Conservation (phyloP, 2,888 invertebrate genomes). For the Cylindroiulus punctatus region DNA sequence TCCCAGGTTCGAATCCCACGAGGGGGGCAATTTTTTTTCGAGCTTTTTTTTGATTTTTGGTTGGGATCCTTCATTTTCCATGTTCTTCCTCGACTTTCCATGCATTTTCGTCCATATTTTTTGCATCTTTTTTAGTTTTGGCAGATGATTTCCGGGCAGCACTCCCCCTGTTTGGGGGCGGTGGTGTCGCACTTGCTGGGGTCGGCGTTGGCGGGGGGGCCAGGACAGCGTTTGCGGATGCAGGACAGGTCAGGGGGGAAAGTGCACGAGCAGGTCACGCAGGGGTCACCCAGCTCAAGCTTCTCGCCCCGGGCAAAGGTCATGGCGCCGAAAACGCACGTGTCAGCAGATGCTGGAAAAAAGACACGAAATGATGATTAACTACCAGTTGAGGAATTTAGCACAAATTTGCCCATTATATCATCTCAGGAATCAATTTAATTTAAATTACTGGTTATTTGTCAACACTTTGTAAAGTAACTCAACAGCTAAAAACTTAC, state of each 20-base stretch:
- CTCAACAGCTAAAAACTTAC: too few relatives aligned
- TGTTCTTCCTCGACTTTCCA: background rate
- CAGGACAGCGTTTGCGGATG: slow-evolving; percentile 53
- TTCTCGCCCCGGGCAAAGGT: slow-evolving; percentile 47
- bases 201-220: slow-evolving; percentile 57
- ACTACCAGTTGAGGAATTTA: too few relatives aligned
- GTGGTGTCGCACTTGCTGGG: slow-evolving; percentile 48
- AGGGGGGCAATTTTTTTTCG: too few relatives aligned
- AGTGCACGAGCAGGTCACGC: slow-evolving; percentile 56
- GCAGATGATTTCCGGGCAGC: slow-evolving; percentile 58
- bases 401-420: too few relatives aligned
- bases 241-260: slow-evolving; percentile 57
- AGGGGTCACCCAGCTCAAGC: slow-evolving; percentile 58
- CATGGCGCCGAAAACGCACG: slow-evolving; percentile 56
- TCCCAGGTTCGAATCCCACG: too few relatives aligned
- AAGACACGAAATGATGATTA: background rate
- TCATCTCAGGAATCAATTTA: too few relatives aligned
- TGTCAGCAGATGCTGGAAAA: background rate
- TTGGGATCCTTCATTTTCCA: background rate
- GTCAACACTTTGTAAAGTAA: background rate
- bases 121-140: background rate
- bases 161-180: slow-evolving; percentile 51
- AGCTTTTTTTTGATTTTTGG: too few relatives aligned
- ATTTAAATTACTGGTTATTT: background rate
- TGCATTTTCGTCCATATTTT: background rate